phyloP scores from a whole-genome alignment of 2,888 invertebrate species.

The Mythimna lalbum region DNA sequence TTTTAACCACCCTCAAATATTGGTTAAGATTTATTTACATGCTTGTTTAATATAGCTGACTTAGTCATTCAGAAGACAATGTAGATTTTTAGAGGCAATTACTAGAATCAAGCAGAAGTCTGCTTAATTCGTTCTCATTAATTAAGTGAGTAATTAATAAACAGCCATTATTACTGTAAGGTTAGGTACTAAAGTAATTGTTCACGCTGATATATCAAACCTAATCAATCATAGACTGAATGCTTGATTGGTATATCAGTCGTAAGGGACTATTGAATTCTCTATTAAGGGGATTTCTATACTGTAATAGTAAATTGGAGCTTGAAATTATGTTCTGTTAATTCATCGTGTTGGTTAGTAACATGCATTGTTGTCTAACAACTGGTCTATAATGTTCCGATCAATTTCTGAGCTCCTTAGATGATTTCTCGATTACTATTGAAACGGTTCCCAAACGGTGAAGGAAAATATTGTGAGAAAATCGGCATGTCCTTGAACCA shows the following conservation, averaged over 20 bases:
- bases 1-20: too few relatives aligned
- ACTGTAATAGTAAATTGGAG: conserved; percentile 13
- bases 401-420: not conserved
- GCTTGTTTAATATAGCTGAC: too few relatives aligned
- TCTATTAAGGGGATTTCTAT: conserved; percentile 27
- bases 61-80: too few relatives aligned
- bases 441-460: too few relatives aligned
- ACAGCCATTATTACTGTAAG: not conserved
- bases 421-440: not conserved
- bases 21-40: too few relatives aligned
- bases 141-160: not conserved
- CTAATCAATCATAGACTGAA: conserved; percentile 32
- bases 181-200: conserved; percentile 8
- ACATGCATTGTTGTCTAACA: conserved; percentile 20
- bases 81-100: too few relatives aligned
- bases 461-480: too few relatives aligned
- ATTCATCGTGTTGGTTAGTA: conserved; percentile 35
- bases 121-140: not conserved
- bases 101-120: too few relatives aligned
- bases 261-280: conserved; percentile 21
- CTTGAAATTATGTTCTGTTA: conserved; percentile 31
- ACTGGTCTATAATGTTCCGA: not conserved
- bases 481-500: too few relatives aligned
- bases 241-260: conserved; percentile 34
- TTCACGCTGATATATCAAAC: conserved; percentile 22